phyloP scores from a whole-genome alignment of 1,140 invertebrate genomes.

The Harpegnathos saltator region DNA sequence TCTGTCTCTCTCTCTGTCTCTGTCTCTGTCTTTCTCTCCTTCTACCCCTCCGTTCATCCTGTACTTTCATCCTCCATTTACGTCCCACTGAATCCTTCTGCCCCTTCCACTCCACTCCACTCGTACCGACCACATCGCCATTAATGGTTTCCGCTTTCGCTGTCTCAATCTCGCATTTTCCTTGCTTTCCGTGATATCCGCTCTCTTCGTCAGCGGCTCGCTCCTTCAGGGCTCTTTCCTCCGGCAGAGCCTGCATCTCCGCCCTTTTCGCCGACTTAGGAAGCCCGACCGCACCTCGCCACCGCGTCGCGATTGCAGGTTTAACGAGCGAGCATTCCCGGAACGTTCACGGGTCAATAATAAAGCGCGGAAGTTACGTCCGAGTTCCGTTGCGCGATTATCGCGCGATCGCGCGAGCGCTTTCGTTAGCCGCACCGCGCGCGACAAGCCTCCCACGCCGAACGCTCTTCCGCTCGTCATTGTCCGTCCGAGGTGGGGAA shows the following conservation, averaged over 20 bases:
- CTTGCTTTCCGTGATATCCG: conserved; percentile 60
- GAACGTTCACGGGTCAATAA: conserved; percentile 27
- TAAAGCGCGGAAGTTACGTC: neutral
- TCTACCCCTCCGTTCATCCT: conserved; percentile 15
- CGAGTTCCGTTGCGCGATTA: conserved; percentile 7
- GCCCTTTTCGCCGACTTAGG: neutral
- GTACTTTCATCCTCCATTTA: conserved; percentile 55
- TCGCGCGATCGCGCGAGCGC: neutral
- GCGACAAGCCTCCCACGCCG: neutral
- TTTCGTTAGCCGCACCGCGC: neutral
- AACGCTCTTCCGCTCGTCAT: neutral
- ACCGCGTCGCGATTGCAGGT: neutral
- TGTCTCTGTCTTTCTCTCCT: neutral
- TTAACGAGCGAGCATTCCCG: conserved; percentile 8
- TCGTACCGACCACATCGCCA: conserved; percentile 70
- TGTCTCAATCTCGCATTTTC: conserved; percentile 75
- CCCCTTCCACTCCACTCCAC: conserved; percentile 62
- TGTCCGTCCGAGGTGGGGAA: neutral
- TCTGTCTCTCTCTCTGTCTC: too few species aligned
- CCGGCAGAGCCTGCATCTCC: neutral
- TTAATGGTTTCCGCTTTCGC: conserved; percentile 75
- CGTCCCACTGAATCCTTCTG: conserved; percentile 13
- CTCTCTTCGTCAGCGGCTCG: conserved; percentile 26
- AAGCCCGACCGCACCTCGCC: too few species aligned
- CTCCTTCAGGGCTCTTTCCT: neutral